These are phyloP conservation scores for Tortrix viridana DNA, from an alignment of 2,888 invertebrate species.

Conservation along the genomic window DNA sequence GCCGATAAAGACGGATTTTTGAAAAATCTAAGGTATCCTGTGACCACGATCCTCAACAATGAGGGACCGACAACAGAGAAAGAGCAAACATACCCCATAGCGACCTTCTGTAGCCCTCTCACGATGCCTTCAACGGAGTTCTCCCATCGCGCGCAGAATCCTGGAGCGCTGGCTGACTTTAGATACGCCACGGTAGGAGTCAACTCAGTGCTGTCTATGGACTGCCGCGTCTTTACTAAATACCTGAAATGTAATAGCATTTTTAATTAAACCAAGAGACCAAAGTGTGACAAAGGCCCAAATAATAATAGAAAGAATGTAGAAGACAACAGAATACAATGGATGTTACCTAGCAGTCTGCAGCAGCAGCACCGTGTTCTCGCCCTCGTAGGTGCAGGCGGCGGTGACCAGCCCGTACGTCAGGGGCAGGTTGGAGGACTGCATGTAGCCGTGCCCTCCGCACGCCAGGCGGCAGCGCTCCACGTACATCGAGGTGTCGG, in stretches of 20 bases:
- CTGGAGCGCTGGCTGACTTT: slow-evolving; percentile 54
- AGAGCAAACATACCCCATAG: slow-evolving; percentile 86
- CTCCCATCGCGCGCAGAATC: slow-evolving; percentile 59
- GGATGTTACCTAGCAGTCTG: slow-evolving; percentile 91
- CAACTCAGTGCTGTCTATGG: slow-evolving; percentile 82
- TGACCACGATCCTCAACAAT: no score
- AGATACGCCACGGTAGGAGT: slow-evolving; percentile 90
- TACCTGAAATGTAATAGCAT: slow-evolving; percentile 74
- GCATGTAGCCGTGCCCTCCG: slow-evolving; percentile 98
- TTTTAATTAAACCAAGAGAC: no score
- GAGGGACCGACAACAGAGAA: no score
- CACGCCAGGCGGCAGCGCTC: slow-evolving; percentile 94
- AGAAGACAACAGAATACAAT: not conserved
- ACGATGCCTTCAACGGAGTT: slow-evolving; percentile 82
- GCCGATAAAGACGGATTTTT: no score
- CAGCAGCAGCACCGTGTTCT: slow-evolving; percentile 95
- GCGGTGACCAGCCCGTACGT: slow-evolving; percentile 93
- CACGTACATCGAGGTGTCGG: slow-evolving; percentile 88
- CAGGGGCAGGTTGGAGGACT: slow-evolving; percentile 92
- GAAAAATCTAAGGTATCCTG: not conserved
- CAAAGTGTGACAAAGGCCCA: no score
- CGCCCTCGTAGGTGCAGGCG: slow-evolving; percentile 97
- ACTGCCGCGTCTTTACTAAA: slow-evolving; percentile 90
- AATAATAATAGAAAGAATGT: not conserved
- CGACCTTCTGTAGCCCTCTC: slow-evolving; percentile 84